Conservation (phyloP, 2,113 vertebrate genomes). For the Toxotes jaculatrix region DNA sequence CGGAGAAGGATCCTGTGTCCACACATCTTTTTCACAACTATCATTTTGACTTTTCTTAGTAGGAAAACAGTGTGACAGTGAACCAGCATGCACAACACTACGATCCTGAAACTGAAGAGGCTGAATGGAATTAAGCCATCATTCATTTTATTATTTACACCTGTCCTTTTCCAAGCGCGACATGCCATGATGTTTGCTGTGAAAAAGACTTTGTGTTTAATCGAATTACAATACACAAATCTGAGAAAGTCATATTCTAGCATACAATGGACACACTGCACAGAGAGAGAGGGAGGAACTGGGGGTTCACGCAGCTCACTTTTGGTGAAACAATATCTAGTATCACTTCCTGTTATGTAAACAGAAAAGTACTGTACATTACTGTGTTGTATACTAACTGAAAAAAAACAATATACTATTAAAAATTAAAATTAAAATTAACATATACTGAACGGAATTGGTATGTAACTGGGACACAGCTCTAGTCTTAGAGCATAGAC, state of each 20-base stretch:
- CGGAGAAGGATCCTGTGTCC: too few species aligned
- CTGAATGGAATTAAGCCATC: background rate
- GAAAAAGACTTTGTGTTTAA: background rate
- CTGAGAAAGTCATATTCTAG: background rate
- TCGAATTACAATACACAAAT: background rate
- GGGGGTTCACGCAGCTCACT: background rate
- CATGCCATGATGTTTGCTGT: background rate
- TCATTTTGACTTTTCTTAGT: background rate
- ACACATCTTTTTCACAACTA: background rate
- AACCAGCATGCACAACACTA: background rate
- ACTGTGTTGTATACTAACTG: background rate
- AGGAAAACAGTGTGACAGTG: background rate
- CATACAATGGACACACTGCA: background rate
- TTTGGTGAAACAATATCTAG: background rate
- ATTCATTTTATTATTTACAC: background rate
- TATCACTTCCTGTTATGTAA: slow-evolving; percentile 1
- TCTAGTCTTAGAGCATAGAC: background rate
- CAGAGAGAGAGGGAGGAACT: background rate
- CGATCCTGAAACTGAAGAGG: background rate
- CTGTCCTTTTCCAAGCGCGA: background rate
- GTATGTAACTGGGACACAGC: background rate
- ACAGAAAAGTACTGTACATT: background rate
- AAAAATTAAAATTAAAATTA: too few species aligned
- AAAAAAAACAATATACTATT: background rate
- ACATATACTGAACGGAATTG: too few species aligned